phyloP scores from a whole-genome alignment of 2,113 vertebrate genomes.

The Toxotes jaculatrix region DNA sequence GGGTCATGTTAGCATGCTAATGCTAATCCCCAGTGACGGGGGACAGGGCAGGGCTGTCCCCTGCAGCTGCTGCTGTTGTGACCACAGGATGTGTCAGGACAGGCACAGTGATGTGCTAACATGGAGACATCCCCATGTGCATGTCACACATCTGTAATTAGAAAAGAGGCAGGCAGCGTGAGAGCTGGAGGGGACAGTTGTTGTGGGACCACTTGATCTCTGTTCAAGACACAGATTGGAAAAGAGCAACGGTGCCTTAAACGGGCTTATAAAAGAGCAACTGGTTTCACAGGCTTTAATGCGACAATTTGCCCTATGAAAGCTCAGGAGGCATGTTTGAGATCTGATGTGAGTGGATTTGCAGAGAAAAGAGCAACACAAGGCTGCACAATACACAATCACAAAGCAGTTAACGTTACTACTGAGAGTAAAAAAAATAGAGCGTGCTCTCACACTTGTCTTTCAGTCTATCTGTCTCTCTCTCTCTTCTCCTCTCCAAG shows the following conservation, averaged over 20 bases:
- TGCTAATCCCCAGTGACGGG: slow-evolving; percentile 84
- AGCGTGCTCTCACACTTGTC: slow-evolving; percentile 52
- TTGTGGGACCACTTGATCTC: slow-evolving; percentile 68
- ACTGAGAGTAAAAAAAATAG: slow-evolving; percentile 13
- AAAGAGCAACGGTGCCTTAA: slow-evolving; percentile 78
- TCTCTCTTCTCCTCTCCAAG: slow-evolving; percentile 55
- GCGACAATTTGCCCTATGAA: slow-evolving; percentile 43
- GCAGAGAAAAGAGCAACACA: not conserved
- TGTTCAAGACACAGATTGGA: slow-evolving; percentile 52
- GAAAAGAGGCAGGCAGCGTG: slow-evolving; percentile 77
- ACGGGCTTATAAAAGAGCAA: slow-evolving; percentile 71
- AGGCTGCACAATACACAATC: not conserved
- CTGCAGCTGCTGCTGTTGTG: slow-evolving; percentile 69
- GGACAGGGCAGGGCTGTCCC: slow-evolving; percentile 79
- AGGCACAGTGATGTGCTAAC: slow-evolving; percentile 81
- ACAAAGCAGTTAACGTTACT: slow-evolving; percentile 5
- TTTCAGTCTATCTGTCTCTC: slow-evolving; percentile 54
- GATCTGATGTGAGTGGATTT: slow-evolving; percentile 30
- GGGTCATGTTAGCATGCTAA: slow-evolving; percentile 82
- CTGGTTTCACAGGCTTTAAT: slow-evolving; percentile 66
- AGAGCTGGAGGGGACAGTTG: slow-evolving; percentile 73
- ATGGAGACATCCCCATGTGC: slow-evolving; percentile 75
- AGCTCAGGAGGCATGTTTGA: slow-evolving; percentile 38
- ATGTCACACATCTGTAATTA: slow-evolving; percentile 84
- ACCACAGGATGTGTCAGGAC: slow-evolving; percentile 80